Evolutionary conservation across 2,113 vertebrate genomes (phyloP), one percentile per base, ranked within the genome.

Genomic region (Laticauda colubrina): DNA sequence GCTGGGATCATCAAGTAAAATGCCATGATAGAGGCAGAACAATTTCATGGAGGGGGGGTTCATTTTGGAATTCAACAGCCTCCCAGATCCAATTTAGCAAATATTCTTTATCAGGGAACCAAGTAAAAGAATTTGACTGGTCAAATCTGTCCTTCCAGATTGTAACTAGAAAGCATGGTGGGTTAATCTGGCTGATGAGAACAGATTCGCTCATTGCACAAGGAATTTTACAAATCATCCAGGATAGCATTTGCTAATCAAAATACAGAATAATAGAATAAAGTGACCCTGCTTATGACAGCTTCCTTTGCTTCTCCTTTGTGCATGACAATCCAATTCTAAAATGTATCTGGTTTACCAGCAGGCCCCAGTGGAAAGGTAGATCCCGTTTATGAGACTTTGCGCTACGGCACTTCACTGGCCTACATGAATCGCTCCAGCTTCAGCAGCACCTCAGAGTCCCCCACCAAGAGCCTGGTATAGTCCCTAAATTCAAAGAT

Each of bases 331-430:
- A 90, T 54, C 23, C 56, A 64, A n/a, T 48, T 54, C 75, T 93
- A 81, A 93, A 43, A 15, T 26, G 8, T 43, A 56, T 20, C 26
- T 56, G 23, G 69, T 88, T 61, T 26, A n/a, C 95, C 12, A 8
- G 85, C 94, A 95, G 97, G 96, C 56, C 94, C 97, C 96, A 97
- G 97, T 94, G 88, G 94, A 56, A 94, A 97, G 64, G 97, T 99
- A 94, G 99, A 99, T 95, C 99, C 99, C 0, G 96, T 99, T 89
- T 99, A 99, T 4, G 98, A 99, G 53, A 98, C 98, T 23, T 97
- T 99, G 92, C 98, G 98, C 96, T 98, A 98, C 2, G 98, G 98
- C 94, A 99, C 98, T 21, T 98, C 99, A 87, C 97, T 99, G 97
- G 98, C 98, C 29, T 97, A 98, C 95, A 98, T 98, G 97, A 98